Percentiles rank a stretch among this genome's conserved stretches.
These are phyloP conservation scores for Andrena praecox DNA, from an alignment of 2,888 invertebrate species.

Conservation along the genomic window DNA sequence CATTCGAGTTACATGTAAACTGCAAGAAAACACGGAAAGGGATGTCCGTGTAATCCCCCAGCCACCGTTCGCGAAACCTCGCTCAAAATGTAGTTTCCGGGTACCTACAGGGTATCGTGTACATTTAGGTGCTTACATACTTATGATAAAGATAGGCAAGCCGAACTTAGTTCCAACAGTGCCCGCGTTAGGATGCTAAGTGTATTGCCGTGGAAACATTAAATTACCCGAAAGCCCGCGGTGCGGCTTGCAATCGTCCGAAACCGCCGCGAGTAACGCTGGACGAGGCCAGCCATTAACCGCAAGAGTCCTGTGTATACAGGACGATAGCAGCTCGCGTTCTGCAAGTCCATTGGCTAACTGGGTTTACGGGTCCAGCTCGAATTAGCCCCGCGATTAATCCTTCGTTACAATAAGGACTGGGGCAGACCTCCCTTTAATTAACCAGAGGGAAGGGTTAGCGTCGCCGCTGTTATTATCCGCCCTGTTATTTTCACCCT, in stretches of 20 bases:
- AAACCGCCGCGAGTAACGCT: slow-evolving; percentile 62
- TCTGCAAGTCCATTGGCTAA: slow-evolving; percentile 58
- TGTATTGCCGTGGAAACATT: slow-evolving; percentile 68
- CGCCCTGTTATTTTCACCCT: not conserved
- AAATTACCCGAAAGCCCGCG: slow-evolving; percentile 67
- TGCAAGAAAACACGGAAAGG: too few species aligned
- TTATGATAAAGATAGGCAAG: not conserved
- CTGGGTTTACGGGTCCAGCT: slow-evolving; percentile 58
- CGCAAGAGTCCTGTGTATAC: slow-evolving; percentile 71
- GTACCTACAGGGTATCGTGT: too few species aligned
- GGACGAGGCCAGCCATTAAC: slow-evolving; percentile 68
- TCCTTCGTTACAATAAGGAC: slow-evolving; percentile 29
- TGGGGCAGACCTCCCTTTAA: not conserved
- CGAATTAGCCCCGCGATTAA: slow-evolving; percentile 68
- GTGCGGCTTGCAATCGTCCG: slow-evolving; percentile 63
- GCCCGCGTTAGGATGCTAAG: slow-evolving; percentile 52
- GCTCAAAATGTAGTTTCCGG: too few species aligned
- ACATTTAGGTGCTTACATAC: too few species aligned
- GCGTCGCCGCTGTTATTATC: not conserved
- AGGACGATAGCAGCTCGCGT: slow-evolving; percentile 29
- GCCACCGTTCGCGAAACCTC: too few species aligned
- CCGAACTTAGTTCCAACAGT: slow-evolving; percentile 36
- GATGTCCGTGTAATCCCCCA: too few species aligned
- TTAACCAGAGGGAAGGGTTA: not conserved
- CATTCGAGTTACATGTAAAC: too few species aligned